Evolutionary conservation across 1,140 invertebrate genomes (phyloP), one percentile per base, ranked within the genome.

Genomic region (Brachionus rubens): DNA sequence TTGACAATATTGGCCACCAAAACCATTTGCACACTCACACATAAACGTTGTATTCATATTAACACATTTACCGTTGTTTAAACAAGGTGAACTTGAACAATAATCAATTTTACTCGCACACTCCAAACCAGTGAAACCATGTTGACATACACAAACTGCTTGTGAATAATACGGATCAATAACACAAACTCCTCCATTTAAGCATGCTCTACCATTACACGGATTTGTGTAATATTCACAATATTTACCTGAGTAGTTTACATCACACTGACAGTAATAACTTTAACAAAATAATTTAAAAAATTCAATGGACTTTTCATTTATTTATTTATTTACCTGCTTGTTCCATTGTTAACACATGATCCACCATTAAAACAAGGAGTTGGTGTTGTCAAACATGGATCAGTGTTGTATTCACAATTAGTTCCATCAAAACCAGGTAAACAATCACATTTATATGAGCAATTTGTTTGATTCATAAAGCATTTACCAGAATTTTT

Each of bases 171-270:
- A n/a, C n/a, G 3, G 2, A 19, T 52, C 70, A 19, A 75, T 54
- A 7, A 30, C 24, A 30, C 70, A 75, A 5, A 41, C 28, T 10
- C 70, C 70, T 46, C 48, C 48, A 62, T 76, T 76, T 30, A 43
- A 16, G 46, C 75, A 76, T 21, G 46, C 24, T 1, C 16, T 26
- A 19, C 41, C 21, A 7, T 46, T 21, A 10, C 65, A 70, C 6
- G 65, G 65, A 47, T 70, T 33, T 1, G 28, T 14, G n/a, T 70
- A 48, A 3, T 88, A 87, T 85, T 94, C 91, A 83, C 93, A 95
- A 80, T 91, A 90, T 33, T 87, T 86, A 2, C 92, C 92, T 79
- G 79, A 28, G 59, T 43, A 76, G 26, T 56, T 56, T 9, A 10
- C 2, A 1, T 24, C 50, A 76, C 75, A 76, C 40, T 56, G 24